Conservation (phyloP, 2,888 invertebrate species). For the Ennomos quercinarius region DNA sequence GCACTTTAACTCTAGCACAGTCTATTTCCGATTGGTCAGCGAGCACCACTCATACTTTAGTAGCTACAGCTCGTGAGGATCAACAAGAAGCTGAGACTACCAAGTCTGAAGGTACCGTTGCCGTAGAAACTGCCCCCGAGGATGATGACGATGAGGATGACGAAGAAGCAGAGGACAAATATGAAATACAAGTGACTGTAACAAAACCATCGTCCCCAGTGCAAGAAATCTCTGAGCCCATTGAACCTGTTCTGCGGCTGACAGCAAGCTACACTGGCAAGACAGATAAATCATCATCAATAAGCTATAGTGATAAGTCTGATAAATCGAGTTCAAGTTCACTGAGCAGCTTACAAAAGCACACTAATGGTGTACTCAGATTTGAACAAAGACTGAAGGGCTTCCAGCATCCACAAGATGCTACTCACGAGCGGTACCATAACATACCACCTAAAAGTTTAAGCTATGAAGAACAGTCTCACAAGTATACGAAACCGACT, state of each 20-base stretch:
- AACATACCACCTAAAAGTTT: slow-evolving; percentile 80
- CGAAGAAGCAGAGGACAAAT: slow-evolving; percentile 53
- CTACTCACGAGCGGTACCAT: slow-evolving; percentile 67
- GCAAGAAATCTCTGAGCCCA: slow-evolving; percentile 50
- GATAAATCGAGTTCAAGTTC: slow-evolving; percentile 84
- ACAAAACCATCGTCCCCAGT: slow-evolving; percentile 53
- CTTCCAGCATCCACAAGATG: slow-evolving; percentile 59
- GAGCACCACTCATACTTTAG: slow-evolving; percentile 91
- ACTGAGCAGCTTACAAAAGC: slow-evolving; percentile 78
- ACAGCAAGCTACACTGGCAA: slow-evolving; percentile 65
- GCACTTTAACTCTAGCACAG: slow-evolving; percentile 90
- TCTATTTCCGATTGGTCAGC: slow-evolving; percentile 94
- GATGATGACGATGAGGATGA: slow-evolving; percentile 29
- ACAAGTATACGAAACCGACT: slow-evolving; percentile 79
- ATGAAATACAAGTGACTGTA: slow-evolving; percentile 52
- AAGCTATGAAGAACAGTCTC: slow-evolving; percentile 78
- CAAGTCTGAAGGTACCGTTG: slow-evolving; percentile 78
- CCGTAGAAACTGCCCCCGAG: slow-evolving; percentile 63
- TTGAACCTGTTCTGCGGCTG: slow-evolving; percentile 68
- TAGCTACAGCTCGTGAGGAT: slow-evolving; percentile 86
- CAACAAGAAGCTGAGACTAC: slow-evolving; percentile 71
- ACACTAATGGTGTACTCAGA: slow-evolving; percentile 69
- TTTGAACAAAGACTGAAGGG: slow-evolving; percentile 72
- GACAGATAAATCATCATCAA: slow-evolving; percentile 80
- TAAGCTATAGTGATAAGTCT: slow-evolving; percentile 81